These are phyloP conservation scores for Sarcoramphus papa DNA, from an alignment of 2,797 vertebrate genomes.

Conservation along the genomic window DNA sequence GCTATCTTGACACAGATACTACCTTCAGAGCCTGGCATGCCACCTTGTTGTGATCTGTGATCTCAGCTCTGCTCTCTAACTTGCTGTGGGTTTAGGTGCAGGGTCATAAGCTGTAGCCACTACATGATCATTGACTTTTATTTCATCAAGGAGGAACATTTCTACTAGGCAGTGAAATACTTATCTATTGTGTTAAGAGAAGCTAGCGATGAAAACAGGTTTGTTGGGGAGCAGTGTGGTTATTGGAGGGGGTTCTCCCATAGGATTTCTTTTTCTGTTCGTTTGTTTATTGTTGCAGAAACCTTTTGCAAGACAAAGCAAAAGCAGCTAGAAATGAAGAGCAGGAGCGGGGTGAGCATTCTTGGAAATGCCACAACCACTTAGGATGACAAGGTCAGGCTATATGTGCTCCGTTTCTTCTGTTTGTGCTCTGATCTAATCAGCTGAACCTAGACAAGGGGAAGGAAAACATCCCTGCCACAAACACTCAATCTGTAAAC, in stretches of 20 bases:
- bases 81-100: not conserved
- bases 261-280: not conserved
- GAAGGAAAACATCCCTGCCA: conserved; percentile 19
- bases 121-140: not conserved
- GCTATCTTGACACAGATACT: not conserved
- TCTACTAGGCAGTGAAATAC: not conserved
- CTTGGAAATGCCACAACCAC: conserved; percentile 40
- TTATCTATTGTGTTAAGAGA: not conserved
- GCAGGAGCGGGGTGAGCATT: not conserved
- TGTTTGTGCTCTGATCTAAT: conserved; percentile 22
- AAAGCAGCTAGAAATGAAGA: not conserved
- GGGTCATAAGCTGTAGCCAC: not conserved
- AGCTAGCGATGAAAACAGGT: not conserved
- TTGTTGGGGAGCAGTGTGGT: not conserved
- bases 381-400: conserved; percentile 57
- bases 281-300: conserved; percentile 9
- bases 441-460: not conserved
- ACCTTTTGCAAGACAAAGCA: not conserved
- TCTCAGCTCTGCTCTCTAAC: not conserved
- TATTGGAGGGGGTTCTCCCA: not conserved
- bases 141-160: not conserved
- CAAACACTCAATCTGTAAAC: not conserved
- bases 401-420: not conserved
- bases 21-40: not conserved
- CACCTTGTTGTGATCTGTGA: not conserved